Percentiles rank a stretch among this genome's conserved stretches.
These are phyloP conservation scores for Heliconius nattereri DNA, from an alignment of 1,140 invertebrate genomes.

Conservation along the genomic window DNA sequence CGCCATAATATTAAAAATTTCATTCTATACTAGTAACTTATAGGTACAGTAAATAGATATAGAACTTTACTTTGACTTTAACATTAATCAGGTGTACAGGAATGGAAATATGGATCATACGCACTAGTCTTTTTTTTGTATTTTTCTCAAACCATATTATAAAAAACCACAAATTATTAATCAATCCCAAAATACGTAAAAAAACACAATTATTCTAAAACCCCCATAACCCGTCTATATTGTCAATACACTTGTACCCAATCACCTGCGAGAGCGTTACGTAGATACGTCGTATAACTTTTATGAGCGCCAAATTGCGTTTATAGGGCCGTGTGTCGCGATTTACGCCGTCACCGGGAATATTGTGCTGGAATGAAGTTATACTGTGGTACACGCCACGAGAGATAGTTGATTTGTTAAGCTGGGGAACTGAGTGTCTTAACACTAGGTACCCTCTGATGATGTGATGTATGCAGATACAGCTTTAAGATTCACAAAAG, in stretches of 20 bases:
- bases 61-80: neutral
- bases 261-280: constrained; percentile 38
- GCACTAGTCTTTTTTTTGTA: no score
- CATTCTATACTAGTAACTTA: no score
- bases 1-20: no score
- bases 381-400: constrained; percentile 34
- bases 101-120: no score
- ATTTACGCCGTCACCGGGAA: constrained; percentile 73
- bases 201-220: neutral
- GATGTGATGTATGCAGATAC: no score
- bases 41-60: neutral
- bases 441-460: no score
- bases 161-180: no score
- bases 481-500: no score
- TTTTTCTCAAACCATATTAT: no score
- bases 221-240: constrained; percentile 32
- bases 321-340: constrained; percentile 67
- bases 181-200: no score
- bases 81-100: no score
- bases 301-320: constrained; percentile 78
- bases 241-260: constrained; percentile 53
- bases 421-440: no score
- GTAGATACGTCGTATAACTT: constrained; percentile 60
- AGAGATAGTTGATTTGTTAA: neutral
- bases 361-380: constrained; percentile 70